Percentiles rank a stretch among this genome's conserved stretches.
Evolutionary conservation across 2,113 vertebrate species (phyloP).

Genomic region (Taxidea taxus): DNA sequence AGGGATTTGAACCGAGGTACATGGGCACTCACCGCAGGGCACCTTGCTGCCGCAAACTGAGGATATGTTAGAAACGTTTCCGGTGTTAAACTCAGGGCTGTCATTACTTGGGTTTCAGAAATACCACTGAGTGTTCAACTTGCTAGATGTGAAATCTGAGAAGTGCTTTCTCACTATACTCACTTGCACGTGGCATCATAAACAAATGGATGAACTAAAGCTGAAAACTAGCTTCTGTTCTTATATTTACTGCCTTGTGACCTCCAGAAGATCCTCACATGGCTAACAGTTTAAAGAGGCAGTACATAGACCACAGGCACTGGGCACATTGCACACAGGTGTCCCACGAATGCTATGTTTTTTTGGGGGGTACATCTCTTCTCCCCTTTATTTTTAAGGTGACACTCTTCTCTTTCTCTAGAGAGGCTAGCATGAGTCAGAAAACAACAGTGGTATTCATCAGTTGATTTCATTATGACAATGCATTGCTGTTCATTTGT

Average conservation of each 20-base stretch:
- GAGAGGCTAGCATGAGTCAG: neutral
- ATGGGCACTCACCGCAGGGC: neutral
- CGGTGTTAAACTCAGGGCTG: neutral
- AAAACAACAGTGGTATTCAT: neutral
- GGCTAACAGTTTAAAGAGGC: neutral
- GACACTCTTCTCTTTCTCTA: neutral
- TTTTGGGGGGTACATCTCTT: neutral
- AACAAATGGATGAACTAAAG: neutral
- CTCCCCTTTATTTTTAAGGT: neutral
- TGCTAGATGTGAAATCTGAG: neutral
- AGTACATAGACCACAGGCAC: neutral
- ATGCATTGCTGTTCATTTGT: neutral
- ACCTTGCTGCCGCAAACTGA: neutral
- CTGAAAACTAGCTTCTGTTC: neutral
- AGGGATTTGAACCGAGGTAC: neutral
- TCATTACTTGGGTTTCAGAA: neutral
- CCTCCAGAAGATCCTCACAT: neutral
- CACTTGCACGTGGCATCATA: neutral
- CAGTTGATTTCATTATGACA: neutral
- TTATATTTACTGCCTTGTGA: neutral
- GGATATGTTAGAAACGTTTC: neutral
- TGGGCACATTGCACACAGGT: neutral
- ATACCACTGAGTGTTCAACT: neutral
- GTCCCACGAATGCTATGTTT: neutral
- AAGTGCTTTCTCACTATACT: neutral